Percentiles rank a stretch among this genome's conserved stretches.
Conservation (phyloP, 2,888 invertebrate genomes). For the Zhuqinia jingwanae region DNA sequence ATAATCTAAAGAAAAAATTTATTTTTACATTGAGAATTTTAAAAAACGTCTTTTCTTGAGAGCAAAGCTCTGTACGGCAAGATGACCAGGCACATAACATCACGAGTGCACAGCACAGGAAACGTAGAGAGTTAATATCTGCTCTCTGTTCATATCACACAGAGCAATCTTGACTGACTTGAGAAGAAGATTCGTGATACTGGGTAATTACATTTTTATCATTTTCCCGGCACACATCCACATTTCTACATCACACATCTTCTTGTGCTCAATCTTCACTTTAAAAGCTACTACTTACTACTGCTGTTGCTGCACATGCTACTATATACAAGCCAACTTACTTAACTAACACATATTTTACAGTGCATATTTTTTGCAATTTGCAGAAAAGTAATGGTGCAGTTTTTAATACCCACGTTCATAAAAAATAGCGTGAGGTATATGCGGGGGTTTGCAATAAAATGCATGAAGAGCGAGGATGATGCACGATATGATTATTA, state of each 20-base stretch:
- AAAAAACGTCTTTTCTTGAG: no score
- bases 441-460: not conserved
- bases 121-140: not conserved
- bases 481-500: not conserved
- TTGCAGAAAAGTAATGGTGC: not conserved
- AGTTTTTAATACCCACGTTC: not conserved
- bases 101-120: slow-evolving; percentile 29
- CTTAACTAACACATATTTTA: no score
- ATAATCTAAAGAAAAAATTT: no score
- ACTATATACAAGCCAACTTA: no score
- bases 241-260: no score
- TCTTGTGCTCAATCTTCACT: not conserved
- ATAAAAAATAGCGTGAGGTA: slow-evolving; percentile 3
- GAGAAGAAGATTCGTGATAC: slow-evolving; percentile 55
- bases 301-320: no score
- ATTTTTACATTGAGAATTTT: no score
- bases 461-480: not conserved
- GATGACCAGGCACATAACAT: not conserved
- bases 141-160: no score
- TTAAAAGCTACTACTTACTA: no score
- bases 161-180: slow-evolving; percentile 48
- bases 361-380: slow-evolving; percentile 9
- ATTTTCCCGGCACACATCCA: slow-evolving; percentile 65
- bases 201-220: slow-evolving; percentile 57
- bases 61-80: no score